Conservation (phyloP, 2,113 vertebrate genomes). For the Campylomormyrus numenius region DNA sequence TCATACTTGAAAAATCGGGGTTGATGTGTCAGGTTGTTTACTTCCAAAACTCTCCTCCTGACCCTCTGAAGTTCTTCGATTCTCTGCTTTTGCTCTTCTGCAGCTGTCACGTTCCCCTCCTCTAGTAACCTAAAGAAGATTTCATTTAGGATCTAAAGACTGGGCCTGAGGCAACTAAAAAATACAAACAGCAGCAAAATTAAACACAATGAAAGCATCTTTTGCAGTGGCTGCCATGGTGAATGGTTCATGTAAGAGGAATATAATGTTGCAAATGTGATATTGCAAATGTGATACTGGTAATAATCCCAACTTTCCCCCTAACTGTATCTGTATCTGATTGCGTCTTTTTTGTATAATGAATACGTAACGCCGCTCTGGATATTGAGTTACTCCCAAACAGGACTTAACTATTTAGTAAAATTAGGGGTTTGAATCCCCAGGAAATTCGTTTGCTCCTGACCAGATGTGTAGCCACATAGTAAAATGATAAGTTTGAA, state of each 20-base stretch:
- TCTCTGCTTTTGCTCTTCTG: conserved; percentile 86
- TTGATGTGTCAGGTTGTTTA: conserved; percentile 75
- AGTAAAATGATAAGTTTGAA: too few species aligned
- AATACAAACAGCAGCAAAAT: background rate
- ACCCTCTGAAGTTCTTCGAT: conserved; percentile 90
- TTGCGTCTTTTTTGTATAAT: too few species aligned
- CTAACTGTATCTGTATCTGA: too few species aligned
- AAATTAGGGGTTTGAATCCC: too few species aligned
- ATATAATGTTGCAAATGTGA: background rate
- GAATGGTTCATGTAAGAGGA: background rate
- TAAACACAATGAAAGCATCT: background rate
- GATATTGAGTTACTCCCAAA: too few species aligned
- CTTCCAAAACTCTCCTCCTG: conserved; percentile 75
- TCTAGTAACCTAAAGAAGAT: conserved; percentile 72
- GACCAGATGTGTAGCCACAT: background rate
- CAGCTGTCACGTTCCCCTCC: conserved; percentile 81
- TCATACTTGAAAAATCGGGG: conserved; percentile 85
- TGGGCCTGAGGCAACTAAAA: background rate
- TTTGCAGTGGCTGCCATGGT: background rate
- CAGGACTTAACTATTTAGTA: too few species aligned
- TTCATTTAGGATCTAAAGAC: background rate
- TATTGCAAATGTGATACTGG: too few species aligned
- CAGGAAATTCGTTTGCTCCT: background rate
- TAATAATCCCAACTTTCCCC: too few species aligned
- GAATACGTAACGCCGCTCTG: too few species aligned